A percentile compares a stretch with the other conserved stretches of the same genome.
These are phyloP conservation scores for Spicauda simplicius DNA, from an alignment of 2,888 invertebrate genomes.

Conservation along the genomic window DNA sequence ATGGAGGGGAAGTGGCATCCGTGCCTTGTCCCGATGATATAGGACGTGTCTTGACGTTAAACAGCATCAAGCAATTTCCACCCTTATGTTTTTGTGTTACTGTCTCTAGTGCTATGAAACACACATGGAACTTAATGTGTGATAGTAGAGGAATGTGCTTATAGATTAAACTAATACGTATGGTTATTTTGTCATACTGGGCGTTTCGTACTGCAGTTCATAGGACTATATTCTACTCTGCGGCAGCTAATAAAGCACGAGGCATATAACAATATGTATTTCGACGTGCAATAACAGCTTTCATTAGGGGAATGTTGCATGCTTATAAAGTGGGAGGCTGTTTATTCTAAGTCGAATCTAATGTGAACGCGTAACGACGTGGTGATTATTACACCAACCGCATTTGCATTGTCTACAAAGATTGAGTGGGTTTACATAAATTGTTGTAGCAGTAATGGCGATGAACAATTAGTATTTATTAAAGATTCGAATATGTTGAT, in stretches of 20 bases:
- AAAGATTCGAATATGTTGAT: no score
- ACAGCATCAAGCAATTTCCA: constrained; percentile 39
- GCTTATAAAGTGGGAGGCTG: constrained; percentile 46
- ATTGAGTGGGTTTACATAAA: constrained; percentile 21
- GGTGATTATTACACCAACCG: constrained; percentile 39
- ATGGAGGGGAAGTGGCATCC: constrained; percentile 59
- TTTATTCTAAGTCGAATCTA: constrained; percentile 48
- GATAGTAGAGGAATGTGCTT: constrained; percentile 25
- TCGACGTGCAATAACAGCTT: constrained; percentile 49
- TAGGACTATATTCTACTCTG: constrained; percentile 40
- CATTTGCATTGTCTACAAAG: constrained; percentile 36
- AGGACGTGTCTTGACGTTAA: constrained; percentile 40
- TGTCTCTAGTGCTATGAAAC: constrained; percentile 16
- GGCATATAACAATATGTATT: constrained; percentile 45
- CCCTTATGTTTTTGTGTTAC: constrained; percentile 36
- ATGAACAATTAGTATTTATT: no score
- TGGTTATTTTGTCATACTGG: constrained; percentile 30
- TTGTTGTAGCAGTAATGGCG: neutral
- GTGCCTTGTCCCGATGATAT: constrained; percentile 49
- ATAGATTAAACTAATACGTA: constrained; percentile 19
- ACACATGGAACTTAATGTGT: constrained; percentile 20
- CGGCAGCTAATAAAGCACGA: constrained; percentile 45
- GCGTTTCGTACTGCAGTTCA: constrained; percentile 11
- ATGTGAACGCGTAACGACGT: constrained; percentile 42
- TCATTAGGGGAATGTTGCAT: constrained; percentile 51